These are phyloP conservation scores for Champsocephalus esox DNA, from an alignment of 2,797 vertebrate genomes.

Conservation along the genomic window DNA sequence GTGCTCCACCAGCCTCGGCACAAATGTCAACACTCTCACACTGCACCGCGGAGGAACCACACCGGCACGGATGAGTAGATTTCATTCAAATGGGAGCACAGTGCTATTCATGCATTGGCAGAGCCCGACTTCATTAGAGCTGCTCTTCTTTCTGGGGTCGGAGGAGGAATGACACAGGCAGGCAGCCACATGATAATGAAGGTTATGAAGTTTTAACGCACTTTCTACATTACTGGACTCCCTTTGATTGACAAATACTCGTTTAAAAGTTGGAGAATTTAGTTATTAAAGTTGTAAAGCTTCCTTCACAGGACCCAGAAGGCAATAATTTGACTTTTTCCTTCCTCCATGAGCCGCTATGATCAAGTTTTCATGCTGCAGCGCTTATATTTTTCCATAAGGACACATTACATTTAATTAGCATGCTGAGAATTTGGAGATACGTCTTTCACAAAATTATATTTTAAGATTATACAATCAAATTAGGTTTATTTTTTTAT, in stretches of 20 bases:
- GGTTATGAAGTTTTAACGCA: conserved; percentile 65
- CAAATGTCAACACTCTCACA: conserved; percentile 72
- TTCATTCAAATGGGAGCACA: conserved; percentile 72
- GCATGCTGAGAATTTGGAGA: neutral
- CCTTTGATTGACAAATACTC: conserved; percentile 23
- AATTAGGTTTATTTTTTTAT: too few relatives aligned
- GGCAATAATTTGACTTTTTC: neutral
- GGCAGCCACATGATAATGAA: conserved; percentile 55
- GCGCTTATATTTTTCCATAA: neutral
- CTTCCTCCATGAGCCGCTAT: conserved; percentile 4
- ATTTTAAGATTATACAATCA: too few relatives aligned
- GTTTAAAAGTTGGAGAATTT: conserved; percentile 38
- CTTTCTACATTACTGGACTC: conserved; percentile 44
- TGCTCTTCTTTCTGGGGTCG: conserved; percentile 56
- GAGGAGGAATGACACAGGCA: conserved; percentile 51
- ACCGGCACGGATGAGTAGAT: conserved; percentile 72
- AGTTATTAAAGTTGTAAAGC: conserved; percentile 20
- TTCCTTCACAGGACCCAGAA: too few relatives aligned
- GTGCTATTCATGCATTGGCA: conserved; percentile 65
- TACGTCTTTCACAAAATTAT: too few relatives aligned
- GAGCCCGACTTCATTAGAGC: conserved; percentile 71
- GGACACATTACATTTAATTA: neutral
- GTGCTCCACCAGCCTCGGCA: conserved; percentile 63
- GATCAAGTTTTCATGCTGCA: neutral
- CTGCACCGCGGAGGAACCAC: conserved; percentile 68